Evolutionary conservation across 1,140 invertebrate species (phyloP), one percentile per base, ranked within the genome.

Genomic region (Drosophila pandora): DNA sequence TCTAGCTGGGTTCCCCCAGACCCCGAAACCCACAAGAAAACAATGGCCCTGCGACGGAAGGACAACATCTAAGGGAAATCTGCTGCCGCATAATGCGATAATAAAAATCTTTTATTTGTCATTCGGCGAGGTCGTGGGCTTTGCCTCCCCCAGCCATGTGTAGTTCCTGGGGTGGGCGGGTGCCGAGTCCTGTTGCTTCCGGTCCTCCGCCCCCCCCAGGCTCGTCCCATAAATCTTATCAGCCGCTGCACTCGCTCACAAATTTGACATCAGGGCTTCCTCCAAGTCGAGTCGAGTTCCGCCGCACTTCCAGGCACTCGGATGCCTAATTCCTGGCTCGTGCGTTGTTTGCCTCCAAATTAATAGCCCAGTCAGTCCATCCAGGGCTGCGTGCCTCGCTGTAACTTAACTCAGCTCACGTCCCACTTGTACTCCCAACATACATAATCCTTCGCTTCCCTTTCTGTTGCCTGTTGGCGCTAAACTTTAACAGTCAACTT

Each of bases 91-190:
- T 85, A 85, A 85, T 85, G 82, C 78, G 82, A 85, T 85, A 85
- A 85, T 82, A 85, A 87, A 85, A 85, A 85, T 85, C 82, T 85
- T 87, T 85, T 87, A 85, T 85, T 85, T 87, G 73, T 71, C 77
- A 81, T 85, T 85, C 81, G 59, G 67, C 45, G 53, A 53, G 64
- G 68, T 60, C n/a, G 21, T 41, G 28, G 34, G 49, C 55, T 63
- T 50, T 71, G 49, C 41, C 55, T 43, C 61, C 13, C 53, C 39
- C 13, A 56, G 56, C 70, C 80, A 55, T 67, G 32, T 70, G 74
- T 75, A 74, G 70, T 73, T 65, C 53, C n/a, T 34, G 23, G 6
- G 6, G 10, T 8, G 22, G 58, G 48, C 37, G 49, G 32, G 49
- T 49, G 41, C 60, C 54, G 37, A 43, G 22, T 54, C 45, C 43